Evolutionary conservation across 1,140 invertebrate species (phyloP).

Genomic region (Pogonomyrmex barbatus): DNA sequence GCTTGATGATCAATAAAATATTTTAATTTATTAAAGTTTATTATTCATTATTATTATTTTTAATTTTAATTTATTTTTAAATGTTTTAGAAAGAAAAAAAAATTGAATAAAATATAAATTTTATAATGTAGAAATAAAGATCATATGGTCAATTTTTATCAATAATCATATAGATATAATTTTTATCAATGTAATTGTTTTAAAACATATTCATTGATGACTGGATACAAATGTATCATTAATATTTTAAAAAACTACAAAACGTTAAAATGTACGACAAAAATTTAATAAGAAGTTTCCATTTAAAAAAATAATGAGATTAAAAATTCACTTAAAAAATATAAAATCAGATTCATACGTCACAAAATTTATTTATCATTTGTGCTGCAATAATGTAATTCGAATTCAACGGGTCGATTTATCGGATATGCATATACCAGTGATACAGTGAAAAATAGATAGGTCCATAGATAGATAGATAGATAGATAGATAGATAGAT

Average conservation of each 20-base stretch:
- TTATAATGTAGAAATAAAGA: not conserved
- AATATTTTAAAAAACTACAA: not conserved
- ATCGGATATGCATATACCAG: not conserved
- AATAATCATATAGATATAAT: too few species aligned
- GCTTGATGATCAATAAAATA: not conserved
- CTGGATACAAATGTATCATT: not conserved
- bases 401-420: not conserved
- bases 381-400: not conserved
- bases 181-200: not conserved
- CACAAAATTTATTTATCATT: not conserved
- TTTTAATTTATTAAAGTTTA: not conserved
- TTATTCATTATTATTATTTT: too few species aligned
- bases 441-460: too few species aligned
- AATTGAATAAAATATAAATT: not conserved
- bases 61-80: too few species aligned
- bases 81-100: not conserved
- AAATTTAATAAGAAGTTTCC: not conserved
- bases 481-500: not conserved
- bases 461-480: not conserved
- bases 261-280: not conserved
- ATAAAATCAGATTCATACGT: not conserved
- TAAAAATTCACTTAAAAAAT: not conserved
- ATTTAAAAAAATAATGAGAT: not conserved
- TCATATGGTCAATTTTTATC: not conserved
- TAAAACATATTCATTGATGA: not conserved